Base-by-base conservation (phyloP, 2,888 invertebrate species). In the Hirtodrosophila histrioides region DNA sequence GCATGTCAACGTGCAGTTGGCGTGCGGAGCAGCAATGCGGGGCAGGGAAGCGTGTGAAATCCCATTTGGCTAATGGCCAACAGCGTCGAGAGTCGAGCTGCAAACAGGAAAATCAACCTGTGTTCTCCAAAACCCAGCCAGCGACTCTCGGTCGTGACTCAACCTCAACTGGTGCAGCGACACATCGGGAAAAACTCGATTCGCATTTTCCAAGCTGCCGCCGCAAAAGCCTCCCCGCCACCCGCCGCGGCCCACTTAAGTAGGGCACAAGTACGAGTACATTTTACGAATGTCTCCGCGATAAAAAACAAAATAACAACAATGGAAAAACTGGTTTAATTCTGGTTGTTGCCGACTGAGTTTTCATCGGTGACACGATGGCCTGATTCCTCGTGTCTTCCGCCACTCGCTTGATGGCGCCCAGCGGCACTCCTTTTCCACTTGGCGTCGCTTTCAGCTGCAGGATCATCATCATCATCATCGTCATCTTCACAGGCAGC, bases 1-100 rank as follows among this genome's bases (percentile, higher is more conserved):
- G 40, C 54, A 54, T 29, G 40, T 60, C 57, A 46, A 56, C 45
- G 12, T 36, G 12, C 36, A 27, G 10, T 7, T 9, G 9, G 31
- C 31, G 31, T 7, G 31, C 31, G 7, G 31, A 31, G 31, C 31
- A 31, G 31, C 9, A 27, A 27, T 27, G 24, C 24, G 46, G 45
- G 50, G 43, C 69, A 75, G 73, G 86, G 88, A 85, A 87, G 79
- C 81, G 84, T 88, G 88, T 86, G 85, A 84, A 84, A 68, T 75
- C 73, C 78, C 88, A 84, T 88, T 84, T 84, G 88, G 84, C 85
- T 86, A 88, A 84, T 88, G 88, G 81, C 87, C 87, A 84, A 73
- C 54, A 62, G 73, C 70, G 64, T 5, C 43, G 48, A 43, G 54
- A 62, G 50, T 43, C 39, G 73, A 44, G 44, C 11, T 17, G 17